Evolutionary conservation across 2,888 invertebrate genomes (phyloP).

Genomic region (Tineola bisselliella): DNA sequence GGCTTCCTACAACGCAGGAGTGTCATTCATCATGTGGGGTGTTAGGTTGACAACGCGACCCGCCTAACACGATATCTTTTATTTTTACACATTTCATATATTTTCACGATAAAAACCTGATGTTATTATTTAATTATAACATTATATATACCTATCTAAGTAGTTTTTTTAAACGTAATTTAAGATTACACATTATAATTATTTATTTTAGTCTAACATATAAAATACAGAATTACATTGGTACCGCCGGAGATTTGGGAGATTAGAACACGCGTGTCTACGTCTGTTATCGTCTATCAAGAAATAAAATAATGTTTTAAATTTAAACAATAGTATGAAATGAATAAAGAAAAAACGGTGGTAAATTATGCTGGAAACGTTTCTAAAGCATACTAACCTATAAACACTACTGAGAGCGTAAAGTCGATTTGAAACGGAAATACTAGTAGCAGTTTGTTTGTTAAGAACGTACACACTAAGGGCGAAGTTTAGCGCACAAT

Average conservation of each 20-base stretch:
- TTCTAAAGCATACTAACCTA: neutral
- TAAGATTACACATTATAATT: no score
- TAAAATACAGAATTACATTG: no score
- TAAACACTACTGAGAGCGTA: neutral
- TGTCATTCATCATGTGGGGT: conserved; percentile 4
- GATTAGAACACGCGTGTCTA: no score
- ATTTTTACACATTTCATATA: neutral
- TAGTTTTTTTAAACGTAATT: no score
- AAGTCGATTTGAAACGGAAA: neutral
- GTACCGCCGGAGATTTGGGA: no score
- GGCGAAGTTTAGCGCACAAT: conserved; percentile 8
- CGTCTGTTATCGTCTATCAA: no score
- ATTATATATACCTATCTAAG: no score
- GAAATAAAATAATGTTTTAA: no score
- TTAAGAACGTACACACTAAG: neutral
- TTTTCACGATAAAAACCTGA: neutral
- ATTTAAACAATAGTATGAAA: no score
- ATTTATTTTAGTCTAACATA: no score
- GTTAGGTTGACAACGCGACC: conserved; percentile 5
- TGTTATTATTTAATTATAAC: neutral
- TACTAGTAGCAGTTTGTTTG: neutral
- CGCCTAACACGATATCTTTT: neutral
- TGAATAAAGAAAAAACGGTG: no score
- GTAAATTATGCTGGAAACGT: no score
- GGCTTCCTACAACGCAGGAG: neutral